phyloP scores from a whole-genome alignment of 2,797 vertebrate genomes.

The Acanthopagrus latus region DNA sequence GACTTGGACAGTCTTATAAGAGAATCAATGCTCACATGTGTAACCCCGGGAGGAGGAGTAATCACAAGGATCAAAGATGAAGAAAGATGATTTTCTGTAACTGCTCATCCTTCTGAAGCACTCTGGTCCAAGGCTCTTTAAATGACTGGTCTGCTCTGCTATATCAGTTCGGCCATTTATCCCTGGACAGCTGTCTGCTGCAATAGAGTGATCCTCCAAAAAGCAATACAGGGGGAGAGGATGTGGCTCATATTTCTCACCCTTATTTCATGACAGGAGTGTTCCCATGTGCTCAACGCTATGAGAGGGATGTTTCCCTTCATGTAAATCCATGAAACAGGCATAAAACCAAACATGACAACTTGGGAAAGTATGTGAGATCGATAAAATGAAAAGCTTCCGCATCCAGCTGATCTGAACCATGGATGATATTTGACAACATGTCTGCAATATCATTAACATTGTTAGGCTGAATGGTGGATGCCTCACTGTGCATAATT shows the following conservation, averaged over 20 bases:
- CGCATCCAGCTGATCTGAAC: slow-evolving; percentile 24
- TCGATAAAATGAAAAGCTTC: slow-evolving; percentile 31
- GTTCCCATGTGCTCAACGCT: background rate
- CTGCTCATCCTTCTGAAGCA: slow-evolving; percentile 46
- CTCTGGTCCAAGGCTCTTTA: slow-evolving; percentile 56
- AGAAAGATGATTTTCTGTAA: slow-evolving; percentile 64
- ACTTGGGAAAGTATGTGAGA: slow-evolving; percentile 15
- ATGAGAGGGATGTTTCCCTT: slow-evolving; percentile 5
- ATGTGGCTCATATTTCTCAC: slow-evolving; percentile 30
- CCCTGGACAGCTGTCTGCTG: slow-evolving; percentile 38
- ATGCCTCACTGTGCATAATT: slow-evolving; percentile 72
- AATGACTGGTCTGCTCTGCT: slow-evolving; percentile 46
- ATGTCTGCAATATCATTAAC: slow-evolving; percentile 59
- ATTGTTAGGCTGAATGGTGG: slow-evolving; percentile 71
- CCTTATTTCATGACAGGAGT: slow-evolving; percentile 24
- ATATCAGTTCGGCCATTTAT: slow-evolving; percentile 61
- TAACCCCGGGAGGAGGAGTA: slow-evolving; percentile 56
- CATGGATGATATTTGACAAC: slow-evolving; percentile 45
- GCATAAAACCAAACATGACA: slow-evolving; percentile 17
- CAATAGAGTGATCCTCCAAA: slow-evolving; percentile 31
- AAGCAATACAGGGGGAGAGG: slow-evolving; percentile 22
- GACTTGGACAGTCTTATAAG: slow-evolving; percentile 57
- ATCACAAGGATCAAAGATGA: slow-evolving; percentile 56
- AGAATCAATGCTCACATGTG: slow-evolving; percentile 61
- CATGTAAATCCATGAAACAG: background rate